These are phyloP conservation scores for Eupelmus urozonus DNA, from an alignment of 2,888 invertebrate species.

Conservation along the genomic window DNA sequence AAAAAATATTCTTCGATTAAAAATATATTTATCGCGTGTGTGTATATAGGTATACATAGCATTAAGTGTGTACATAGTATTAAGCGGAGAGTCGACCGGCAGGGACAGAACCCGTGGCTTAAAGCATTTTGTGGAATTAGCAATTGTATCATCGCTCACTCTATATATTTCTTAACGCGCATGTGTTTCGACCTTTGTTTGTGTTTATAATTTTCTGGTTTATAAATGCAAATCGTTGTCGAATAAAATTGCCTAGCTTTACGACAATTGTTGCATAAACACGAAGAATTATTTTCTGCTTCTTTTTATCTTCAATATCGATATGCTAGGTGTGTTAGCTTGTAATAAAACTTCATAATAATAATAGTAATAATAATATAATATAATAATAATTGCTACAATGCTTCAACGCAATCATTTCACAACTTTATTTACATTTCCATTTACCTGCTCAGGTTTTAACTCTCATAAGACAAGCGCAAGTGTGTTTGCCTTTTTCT, in stretches of 20 bases:
- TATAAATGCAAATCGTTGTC: conserved; percentile 51
- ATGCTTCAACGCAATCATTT: conserved; percentile 53
- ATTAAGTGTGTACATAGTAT: background rate
- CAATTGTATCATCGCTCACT: background rate
- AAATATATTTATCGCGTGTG: conserved; percentile 36
- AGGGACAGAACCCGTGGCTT: conserved; percentile 3
- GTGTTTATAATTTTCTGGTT: background rate
- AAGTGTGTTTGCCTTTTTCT: conserved; percentile 9
- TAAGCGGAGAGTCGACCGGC: background rate
- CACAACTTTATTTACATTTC: conserved; percentile 58
- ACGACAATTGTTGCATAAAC: conserved; percentile 29
- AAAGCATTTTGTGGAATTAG: conserved; percentile 34
- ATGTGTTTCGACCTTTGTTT: background rate
- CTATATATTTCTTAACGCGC: background rate
- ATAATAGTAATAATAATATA: conserved; percentile 49
- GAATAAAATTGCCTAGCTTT: conserved; percentile 51
- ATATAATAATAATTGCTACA: conserved; percentile 54
- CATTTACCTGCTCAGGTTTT: conserved; percentile 42
- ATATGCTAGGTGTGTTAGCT: conserved; percentile 53
- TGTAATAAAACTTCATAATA: conserved; percentile 56
- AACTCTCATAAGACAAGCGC: conserved; percentile 40
- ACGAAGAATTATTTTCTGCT: conserved; percentile 24
- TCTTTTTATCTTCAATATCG: conserved; percentile 19
- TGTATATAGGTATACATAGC: background rate
- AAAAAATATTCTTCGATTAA: conserved; percentile 39